These are phyloP conservation scores for Drosophila pallidifrons DNA, from an alignment of 1,140 invertebrate species.

Conservation along the genomic window DNA sequence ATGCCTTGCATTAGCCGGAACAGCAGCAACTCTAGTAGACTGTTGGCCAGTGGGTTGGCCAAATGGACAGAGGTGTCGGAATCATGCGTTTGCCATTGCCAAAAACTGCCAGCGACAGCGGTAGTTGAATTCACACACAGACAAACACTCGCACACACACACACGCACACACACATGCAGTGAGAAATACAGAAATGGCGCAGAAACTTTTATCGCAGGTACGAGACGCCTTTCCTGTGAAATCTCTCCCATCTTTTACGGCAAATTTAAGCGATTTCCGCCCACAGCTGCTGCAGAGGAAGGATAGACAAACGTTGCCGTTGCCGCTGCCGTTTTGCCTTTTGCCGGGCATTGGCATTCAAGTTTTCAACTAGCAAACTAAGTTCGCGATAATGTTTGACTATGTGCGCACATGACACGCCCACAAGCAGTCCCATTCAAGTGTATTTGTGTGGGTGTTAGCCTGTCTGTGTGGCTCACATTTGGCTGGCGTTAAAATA, in stretches of 20 bases:
- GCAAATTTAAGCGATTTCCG: slow-evolving; percentile 71
- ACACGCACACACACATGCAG: slow-evolving; percentile 17
- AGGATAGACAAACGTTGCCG: slow-evolving; percentile 57
- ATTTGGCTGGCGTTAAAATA: slow-evolving; percentile 75
- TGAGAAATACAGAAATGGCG: slow-evolving; percentile 57
- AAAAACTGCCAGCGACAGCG: slow-evolving; percentile 34
- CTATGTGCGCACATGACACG: slow-evolving; percentile 72
- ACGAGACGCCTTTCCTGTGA: slow-evolving; percentile 49
- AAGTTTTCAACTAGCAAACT: slow-evolving; percentile 66
- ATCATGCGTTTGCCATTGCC: slow-evolving; percentile 44
- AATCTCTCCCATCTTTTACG: slow-evolving; percentile 45
- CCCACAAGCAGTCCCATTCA: slow-evolving; percentile 20
- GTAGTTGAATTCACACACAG: slow-evolving; percentile 16
- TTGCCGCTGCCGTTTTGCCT: not conserved
- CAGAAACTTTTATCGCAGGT: slow-evolving; percentile 80
- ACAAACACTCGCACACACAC: not conserved
- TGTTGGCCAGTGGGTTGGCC: not conserved
- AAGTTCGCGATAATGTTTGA: slow-evolving; percentile 80
- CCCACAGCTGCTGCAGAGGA: slow-evolving; percentile 30
- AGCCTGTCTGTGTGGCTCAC: slow-evolving; percentile 32
- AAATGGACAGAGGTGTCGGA: slow-evolving; percentile 21
- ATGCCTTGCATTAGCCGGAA: slow-evolving; percentile 56
- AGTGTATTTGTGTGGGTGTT: slow-evolving; percentile 1
- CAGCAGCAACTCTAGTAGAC: slow-evolving; percentile 4
- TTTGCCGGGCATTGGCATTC: slow-evolving; percentile 43